These are phyloP conservation scores for Cotesia chilonis DNA, from an alignment of 1,140 invertebrate species.

Conservation along the genomic window DNA sequence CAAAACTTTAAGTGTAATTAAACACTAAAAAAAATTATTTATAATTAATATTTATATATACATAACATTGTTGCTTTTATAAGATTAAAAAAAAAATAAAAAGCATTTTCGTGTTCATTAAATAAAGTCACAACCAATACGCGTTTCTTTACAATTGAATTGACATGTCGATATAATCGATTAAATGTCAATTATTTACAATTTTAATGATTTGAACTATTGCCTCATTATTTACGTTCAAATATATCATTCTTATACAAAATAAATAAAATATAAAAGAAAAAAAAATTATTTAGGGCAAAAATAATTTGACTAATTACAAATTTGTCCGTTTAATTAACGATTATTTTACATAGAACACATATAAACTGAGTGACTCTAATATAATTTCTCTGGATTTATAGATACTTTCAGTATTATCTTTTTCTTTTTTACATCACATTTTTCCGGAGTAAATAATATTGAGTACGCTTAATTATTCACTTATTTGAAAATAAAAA, in stretches of 20 bases:
- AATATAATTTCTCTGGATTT: constrained; percentile 14
- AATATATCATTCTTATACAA: no score
- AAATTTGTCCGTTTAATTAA: no score
- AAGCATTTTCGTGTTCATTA: constrained; percentile 36
- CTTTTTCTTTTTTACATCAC: constrained; percentile 16
- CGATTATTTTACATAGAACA: neutral
- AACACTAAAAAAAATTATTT: constrained; percentile 38
- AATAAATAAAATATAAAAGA: no score
- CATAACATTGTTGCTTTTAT: constrained; percentile 32
- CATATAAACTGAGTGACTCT: neutral
- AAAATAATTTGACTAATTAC: no score
- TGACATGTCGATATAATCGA: constrained; percentile 27
- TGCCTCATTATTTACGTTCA: no score
- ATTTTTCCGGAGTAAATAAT: neutral
- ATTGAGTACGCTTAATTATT: neutral
- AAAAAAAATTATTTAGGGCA: no score
- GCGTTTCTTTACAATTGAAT: constrained; percentile 48
- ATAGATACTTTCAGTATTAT: constrained; percentile 17
- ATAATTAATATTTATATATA: constrained; percentile 53
- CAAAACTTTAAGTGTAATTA: no score
- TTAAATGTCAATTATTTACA: neutral
- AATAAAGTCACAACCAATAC: constrained; percentile 62
- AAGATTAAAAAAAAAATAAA: constrained; percentile 9
- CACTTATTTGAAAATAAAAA: constrained; percentile 11
- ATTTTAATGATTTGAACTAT: no score